These are phyloP conservation scores for Leptodactylus fuscus DNA, from an alignment of 2,113 vertebrate species.

Conservation along the genomic window DNA sequence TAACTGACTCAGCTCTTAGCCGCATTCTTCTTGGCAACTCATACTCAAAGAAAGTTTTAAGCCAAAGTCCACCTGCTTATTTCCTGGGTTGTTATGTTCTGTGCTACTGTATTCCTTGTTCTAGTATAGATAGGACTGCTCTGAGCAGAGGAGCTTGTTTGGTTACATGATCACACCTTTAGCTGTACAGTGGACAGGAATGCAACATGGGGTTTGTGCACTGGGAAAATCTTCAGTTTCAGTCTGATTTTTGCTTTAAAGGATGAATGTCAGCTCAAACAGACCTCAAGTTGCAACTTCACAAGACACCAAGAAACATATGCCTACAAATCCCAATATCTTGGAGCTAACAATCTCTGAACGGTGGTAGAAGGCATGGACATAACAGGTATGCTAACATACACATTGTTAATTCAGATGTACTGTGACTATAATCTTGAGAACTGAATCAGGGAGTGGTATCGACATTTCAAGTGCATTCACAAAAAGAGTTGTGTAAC, in stretches of 20 bases:
- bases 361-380: not conserved
- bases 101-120: not conserved
- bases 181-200: not conserved
- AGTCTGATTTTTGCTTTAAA: not conserved
- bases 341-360: not conserved
- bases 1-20: conserved; percentile 65
- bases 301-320: not conserved
- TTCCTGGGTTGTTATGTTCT: conserved; percentile 61
- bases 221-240: not conserved
- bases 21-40: conserved; percentile 28
- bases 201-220: conserved; percentile 21
- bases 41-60: not conserved
- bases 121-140: conserved; percentile 10
- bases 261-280: not conserved
- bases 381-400: conserved; percentile 32
- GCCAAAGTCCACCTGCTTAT: conserved; percentile 34
- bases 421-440: not conserved
- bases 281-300: not conserved
- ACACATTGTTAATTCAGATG: not conserved
- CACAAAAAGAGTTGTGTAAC: not conserved
- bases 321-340: not conserved
- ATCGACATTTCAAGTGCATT: conserved; percentile 1
- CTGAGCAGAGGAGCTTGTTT: conserved; percentile 20
- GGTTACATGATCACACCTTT: conserved; percentile 38
- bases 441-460: conserved; percentile 21